These are phyloP conservation scores for Epicampocera succincta DNA, from an alignment of 2,888 invertebrate species.

Conservation along the genomic window DNA sequence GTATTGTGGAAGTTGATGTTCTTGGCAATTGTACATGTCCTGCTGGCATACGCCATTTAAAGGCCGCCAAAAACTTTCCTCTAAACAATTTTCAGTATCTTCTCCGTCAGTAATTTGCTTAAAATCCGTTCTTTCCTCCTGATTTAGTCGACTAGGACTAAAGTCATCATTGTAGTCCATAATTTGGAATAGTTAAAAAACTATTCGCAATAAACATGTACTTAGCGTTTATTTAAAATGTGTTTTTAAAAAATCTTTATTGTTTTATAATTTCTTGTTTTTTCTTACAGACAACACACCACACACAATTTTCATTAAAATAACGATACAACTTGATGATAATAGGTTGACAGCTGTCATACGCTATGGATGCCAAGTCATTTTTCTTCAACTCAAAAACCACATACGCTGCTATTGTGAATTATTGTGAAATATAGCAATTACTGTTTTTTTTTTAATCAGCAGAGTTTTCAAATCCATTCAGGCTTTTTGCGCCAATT, in stretches of 20 bases:
- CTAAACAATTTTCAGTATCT: conserved; percentile 36
- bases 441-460: too few relatives aligned
- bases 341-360: conserved; percentile 29
- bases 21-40: conserved; percentile 6
- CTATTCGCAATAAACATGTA: conserved; percentile 26
- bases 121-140: not conserved
- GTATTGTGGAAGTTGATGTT: not conserved
- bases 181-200: conserved; percentile 6
- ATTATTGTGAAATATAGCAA: not conserved
- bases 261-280: not conserved
- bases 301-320: conserved; percentile 46
- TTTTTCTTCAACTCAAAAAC: not conserved
- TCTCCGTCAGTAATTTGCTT: conserved; percentile 32
- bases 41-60: conserved; percentile 27
- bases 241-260: too few relatives aligned
- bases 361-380: conserved; percentile 9
- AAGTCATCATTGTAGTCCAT: conserved; percentile 58
- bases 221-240: not conserved
- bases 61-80: conserved; percentile 28
- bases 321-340: conserved; percentile 21
- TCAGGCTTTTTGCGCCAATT: not conserved
- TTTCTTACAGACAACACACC: not conserved
- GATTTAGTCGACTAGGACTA: conserved; percentile 24
- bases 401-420: conserved; percentile 21
- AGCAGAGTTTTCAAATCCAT: too few relatives aligned